Evolutionary conservation across 2,888 invertebrate species (phyloP), one percentile per base, ranked within the genome.

Genomic region (Ariolimax columbianus): DNA sequence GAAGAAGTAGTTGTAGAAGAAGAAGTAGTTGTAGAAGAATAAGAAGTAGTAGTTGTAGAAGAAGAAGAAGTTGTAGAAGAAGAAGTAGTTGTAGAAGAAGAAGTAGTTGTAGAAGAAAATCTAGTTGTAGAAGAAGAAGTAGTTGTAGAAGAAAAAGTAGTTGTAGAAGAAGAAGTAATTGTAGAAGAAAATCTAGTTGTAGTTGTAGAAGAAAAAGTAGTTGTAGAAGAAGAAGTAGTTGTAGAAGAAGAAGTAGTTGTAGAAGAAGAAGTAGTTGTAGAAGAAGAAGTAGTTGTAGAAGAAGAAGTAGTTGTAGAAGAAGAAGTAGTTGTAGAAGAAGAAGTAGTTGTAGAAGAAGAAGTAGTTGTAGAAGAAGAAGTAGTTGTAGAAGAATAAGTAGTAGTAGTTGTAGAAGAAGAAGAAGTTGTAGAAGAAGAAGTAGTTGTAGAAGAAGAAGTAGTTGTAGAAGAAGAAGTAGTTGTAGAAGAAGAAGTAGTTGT

Each of bases 251-350:
- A 30, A 66, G 66, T 30, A 66, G 66, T 66, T 11, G 66, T 66
- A 73, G 73, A 30, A 66, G 66, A 30, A 66, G 66, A 30, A 66
- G 66, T 66, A 66, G 66, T 66, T 30, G 66, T 66, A 30, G 66
- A 30, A 73, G 73, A 30, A 66, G 66, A 30, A 66, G 66, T 66
- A 66, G 66, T 66, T 30, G 66, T 66, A 66, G 66, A 30, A 30
- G 66, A 30, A 73, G 73, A 30, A 66, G 66, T 66, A 66, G 66
- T 66, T 30, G 66, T 66, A 66, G 66, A 30, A 66, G 66, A 30
- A 30, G 66, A 30, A 73, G 73, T 66, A 66, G 66, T 66, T 30
- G 66, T 66, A 66, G 66, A 30, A 66, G 66, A 30, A 66, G 66
- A 11, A 66, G 66, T 7, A 66, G 66, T 33, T 11, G 66, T 33